A percentile compares a stretch with the other conserved stretches of the same genome.
phyloP scores from a whole-genome alignment of 2,797 vertebrate genomes.

The Merluccius polli region DNA sequence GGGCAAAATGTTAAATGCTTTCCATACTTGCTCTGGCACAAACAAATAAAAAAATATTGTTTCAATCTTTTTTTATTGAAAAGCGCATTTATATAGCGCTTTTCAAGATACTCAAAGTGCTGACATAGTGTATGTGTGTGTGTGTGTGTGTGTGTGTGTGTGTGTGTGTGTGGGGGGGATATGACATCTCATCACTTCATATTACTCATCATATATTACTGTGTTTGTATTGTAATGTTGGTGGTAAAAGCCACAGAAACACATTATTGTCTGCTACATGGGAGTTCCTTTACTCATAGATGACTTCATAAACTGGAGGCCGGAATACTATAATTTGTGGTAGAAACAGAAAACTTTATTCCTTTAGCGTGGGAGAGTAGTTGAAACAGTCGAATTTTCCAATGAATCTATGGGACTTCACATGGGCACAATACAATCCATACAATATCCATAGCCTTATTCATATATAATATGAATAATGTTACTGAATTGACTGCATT shows the following conservation, averaged over 20 bases:
- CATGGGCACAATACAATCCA: not conserved
- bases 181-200: no score
- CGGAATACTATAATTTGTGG: slow-evolving; percentile 49
- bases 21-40: no score
- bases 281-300: slow-evolving; percentile 4
- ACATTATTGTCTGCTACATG: not conserved
- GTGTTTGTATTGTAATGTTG: not conserved
- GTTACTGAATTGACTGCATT: no score
- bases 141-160: no score
- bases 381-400: slow-evolving; percentile 30
- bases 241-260: not conserved
- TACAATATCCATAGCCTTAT: no score
- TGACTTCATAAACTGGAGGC: slow-evolving; percentile 54
- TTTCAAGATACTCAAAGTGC: no score
- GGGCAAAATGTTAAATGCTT: not conserved
- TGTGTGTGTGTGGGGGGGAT: no score
- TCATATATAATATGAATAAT: no score
- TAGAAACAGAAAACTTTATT: slow-evolving; percentile 33
- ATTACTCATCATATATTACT: not conserved
- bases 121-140: no score
- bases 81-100: no score
- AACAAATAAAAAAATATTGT: no score
- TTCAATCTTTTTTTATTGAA: no score
- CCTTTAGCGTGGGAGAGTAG: slow-evolving; percentile 54
- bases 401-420: slow-evolving; percentile 8